Conservation (phyloP, 1,140 invertebrate species). For the Trichomalopsis sarcophagae region DNA sequence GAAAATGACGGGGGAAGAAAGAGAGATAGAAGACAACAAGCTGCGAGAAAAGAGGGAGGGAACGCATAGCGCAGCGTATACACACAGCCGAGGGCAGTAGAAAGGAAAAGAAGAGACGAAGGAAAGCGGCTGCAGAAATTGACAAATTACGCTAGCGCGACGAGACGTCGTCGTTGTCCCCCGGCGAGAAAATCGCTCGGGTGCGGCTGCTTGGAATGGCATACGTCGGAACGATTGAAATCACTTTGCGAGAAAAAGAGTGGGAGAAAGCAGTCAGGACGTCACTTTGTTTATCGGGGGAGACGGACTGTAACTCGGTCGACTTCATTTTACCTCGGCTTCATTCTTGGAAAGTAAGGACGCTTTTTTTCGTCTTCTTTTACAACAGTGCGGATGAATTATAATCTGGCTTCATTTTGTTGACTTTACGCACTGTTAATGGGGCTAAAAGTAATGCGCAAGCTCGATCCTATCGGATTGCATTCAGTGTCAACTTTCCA, state of each 20-base stretch:
- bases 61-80: neutral
- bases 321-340: neutral
- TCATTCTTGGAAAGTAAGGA: no score
- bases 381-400: no score
- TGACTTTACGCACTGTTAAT: no score
- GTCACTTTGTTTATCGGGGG: constrained; percentile 22
- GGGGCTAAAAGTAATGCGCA: no score
- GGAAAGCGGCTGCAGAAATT: constrained; percentile 9
- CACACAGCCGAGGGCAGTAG: neutral
- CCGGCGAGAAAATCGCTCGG: constrained; percentile 31
- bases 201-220: constrained; percentile 5
- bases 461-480: no score
- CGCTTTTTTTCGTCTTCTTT: no score
- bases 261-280: neutral
- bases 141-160: constrained; percentile 29
- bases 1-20: neutral
- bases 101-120: neutral
- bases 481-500: no score
- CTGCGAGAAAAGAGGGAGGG: neutral
- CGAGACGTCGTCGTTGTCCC: neutral
- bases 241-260: constrained; percentile 18
- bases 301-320: constrained; percentile 10
- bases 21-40: neutral
- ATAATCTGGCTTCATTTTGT: no score
- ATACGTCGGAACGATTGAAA: constrained; percentile 41